Percentiles rank a stretch among this genome's conserved stretches.
Conservation (phyloP, 2,113 vertebrate species). For the Eleginops maclovinus region DNA sequence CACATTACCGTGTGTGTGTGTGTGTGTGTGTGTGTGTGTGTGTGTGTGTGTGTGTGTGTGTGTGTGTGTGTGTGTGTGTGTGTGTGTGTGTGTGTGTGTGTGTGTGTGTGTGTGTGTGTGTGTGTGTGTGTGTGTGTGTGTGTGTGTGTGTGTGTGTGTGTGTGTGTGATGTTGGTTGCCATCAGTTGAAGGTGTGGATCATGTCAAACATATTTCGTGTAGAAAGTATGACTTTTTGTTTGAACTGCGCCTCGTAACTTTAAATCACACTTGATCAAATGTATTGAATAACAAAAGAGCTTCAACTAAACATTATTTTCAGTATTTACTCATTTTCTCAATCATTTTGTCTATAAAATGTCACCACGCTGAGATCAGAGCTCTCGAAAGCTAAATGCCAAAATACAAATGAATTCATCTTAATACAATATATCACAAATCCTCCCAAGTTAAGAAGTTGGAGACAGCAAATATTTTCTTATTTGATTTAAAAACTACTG, state of each 20-base stretch:
- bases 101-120: not conserved
- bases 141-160: not conserved
- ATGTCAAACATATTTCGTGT: not conserved
- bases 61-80: too few relatives aligned
- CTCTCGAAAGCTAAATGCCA: not conserved
- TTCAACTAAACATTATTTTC: too few relatives aligned
- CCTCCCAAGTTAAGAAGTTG: not conserved
- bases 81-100: too few relatives aligned
- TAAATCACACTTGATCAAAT: not conserved
- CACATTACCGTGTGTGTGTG: conserved; percentile 21
- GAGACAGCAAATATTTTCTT: not conserved
- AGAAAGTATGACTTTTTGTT: not conserved
- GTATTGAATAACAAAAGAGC: too few relatives aligned
- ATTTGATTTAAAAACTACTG: not conserved
- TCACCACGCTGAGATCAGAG: not conserved
- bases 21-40: not conserved
- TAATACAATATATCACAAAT: not conserved
- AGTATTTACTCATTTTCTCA: too few relatives aligned
- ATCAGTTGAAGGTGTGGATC: not conserved
- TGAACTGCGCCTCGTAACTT: not conserved
- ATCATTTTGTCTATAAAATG: too few relatives aligned
- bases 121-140: not conserved
- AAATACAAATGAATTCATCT: not conserved
- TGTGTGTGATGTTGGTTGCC: not conserved
- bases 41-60: not conserved